These are phyloP conservation scores for Phalacrocorax pelagicus DNA, from an alignment of 2,113 vertebrate species.

Conservation along the genomic window DNA sequence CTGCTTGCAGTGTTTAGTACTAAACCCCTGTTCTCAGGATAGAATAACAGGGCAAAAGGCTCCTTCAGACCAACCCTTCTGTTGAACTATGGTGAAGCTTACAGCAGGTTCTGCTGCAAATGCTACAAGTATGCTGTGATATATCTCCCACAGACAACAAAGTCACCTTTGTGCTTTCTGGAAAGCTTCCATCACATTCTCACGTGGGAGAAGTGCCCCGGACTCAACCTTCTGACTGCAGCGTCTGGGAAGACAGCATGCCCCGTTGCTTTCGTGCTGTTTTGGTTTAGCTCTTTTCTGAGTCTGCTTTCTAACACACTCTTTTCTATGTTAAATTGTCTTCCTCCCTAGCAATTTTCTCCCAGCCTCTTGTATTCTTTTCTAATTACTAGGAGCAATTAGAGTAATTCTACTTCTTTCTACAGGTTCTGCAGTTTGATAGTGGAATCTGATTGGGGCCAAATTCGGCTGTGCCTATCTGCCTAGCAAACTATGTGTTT, in stretches of 20 bases:
- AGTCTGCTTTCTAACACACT: neutral
- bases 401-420: neutral
- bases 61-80: neutral
- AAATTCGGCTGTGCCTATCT: neutral
- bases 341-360: neutral
- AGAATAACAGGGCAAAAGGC: neutral
- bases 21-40: neutral
- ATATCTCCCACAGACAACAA: slow-evolving; percentile 37
- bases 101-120: neutral
- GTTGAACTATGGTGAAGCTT: neutral
- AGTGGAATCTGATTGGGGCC: neutral
- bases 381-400: neutral
- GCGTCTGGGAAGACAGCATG: neutral
- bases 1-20: neutral
- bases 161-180: slow-evolving; percentile 14
- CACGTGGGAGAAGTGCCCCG: neutral
- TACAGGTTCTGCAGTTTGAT: neutral
- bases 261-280: neutral
- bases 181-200: neutral
- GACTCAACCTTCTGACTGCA: neutral
- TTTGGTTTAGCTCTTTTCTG: neutral
- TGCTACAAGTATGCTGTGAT: neutral
- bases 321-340: neutral
- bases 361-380: neutral
- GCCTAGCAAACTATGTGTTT: neutral